A percentile compares a stretch with the other conserved stretches of the same genome.
Evolutionary conservation across 2,888 invertebrate species (phyloP).

Genomic region (Noctua fimbriata): DNA sequence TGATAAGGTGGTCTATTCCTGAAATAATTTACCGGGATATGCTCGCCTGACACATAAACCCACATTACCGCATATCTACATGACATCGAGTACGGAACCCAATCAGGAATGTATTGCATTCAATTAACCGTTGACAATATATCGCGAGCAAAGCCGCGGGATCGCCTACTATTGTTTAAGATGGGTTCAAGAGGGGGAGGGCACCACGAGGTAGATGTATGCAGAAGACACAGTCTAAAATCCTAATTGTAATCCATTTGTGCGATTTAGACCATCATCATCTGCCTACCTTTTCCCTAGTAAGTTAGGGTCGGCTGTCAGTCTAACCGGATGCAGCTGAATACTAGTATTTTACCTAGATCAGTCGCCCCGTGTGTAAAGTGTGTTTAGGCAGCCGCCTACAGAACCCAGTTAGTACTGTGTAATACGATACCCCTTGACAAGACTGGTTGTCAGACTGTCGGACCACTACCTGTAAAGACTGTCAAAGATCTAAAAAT

Average conservation of each 20-base stretch:
- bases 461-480: neutral
- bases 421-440: neutral
- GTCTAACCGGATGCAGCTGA: neutral
- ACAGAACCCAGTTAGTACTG: neutral
- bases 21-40: neutral
- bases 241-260: neutral
- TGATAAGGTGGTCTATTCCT: neutral
- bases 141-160: constrained; percentile 21
- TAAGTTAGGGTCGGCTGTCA: neutral
- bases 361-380: too few relatives aligned
- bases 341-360: neutral
- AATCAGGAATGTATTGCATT: constrained; percentile 47
- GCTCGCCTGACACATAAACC: neutral
- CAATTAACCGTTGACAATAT: constrained; percentile 52
- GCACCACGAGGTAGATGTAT: neutral
- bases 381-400: neutral
- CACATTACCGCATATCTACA: constrained; percentile 2
- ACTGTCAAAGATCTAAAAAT: neutral
- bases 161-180: constrained; percentile 42
- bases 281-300: neutral
- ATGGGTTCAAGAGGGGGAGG: neutral
- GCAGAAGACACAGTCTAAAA: constrained; percentile 14
- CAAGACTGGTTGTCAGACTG: neutral
- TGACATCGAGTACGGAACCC: constrained; percentile 22
- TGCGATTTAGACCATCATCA: neutral